These are phyloP conservation scores for Anisognathus igniventris DNA, from an alignment of 2,797 vertebrate genomes.

Conservation along the genomic window DNA sequence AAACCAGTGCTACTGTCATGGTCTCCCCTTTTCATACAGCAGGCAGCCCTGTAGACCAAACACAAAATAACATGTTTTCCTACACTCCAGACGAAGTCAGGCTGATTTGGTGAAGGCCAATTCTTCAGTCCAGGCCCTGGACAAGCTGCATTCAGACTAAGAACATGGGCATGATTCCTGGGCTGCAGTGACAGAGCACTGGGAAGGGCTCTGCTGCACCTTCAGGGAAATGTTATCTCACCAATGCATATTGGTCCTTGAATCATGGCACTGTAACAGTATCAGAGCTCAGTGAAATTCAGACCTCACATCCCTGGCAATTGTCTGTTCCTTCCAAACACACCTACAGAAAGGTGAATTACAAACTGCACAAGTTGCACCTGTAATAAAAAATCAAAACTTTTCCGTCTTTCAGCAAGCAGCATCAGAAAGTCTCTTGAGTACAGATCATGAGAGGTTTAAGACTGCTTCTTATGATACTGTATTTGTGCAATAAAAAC, in stretches of 20 bases:
- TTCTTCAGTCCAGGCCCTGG: neutral
- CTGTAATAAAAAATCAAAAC: accelerated
- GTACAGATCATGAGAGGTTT: accelerated
- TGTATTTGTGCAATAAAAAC: neutral
- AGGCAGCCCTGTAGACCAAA: neutral
- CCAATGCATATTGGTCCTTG: accelerated
- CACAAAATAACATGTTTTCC: neutral
- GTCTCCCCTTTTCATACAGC: neutral
- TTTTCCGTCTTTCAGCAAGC: neutral
- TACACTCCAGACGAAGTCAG: neutral
- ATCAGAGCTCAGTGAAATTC: neutral
- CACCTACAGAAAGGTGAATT: neutral
- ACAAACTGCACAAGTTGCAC: neutral
- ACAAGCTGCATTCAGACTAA: neutral
- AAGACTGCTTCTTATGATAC: neutral
- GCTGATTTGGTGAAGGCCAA: neutral
- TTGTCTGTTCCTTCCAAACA: neutral
- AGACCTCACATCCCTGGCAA: neutral
- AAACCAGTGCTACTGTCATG: neutral
- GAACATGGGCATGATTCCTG: accelerated
- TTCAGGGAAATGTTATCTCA: neutral
- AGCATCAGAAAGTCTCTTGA: neutral
- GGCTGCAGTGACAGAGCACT: neutral
- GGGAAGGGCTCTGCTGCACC: neutral
- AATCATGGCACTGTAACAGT: accelerated